phyloP scores from a whole-genome alignment of 2,113 vertebrate species.

The Athene cunicularia region DNA sequence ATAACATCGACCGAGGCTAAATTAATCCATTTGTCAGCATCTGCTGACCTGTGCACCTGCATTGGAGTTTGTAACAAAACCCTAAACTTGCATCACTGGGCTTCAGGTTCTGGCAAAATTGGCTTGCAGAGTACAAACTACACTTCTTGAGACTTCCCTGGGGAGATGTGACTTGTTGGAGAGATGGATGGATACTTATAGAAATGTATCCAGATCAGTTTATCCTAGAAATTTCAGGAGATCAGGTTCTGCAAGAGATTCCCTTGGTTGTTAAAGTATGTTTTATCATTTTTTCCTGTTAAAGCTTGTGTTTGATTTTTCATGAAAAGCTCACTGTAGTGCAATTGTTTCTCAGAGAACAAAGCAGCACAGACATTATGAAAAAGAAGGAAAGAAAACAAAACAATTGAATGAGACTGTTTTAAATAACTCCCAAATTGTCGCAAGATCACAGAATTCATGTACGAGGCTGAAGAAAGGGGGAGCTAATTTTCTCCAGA shows the following conservation, averaged over 20 bases:
- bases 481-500: constrained; percentile 37
- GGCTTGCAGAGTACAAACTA: background rate
- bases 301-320: background rate
- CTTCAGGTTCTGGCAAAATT: background rate
- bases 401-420: background rate
- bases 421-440: background rate
- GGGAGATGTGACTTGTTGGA: background rate
- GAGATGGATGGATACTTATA: background rate
- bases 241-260: background rate
- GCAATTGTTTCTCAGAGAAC: background rate
- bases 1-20: background rate
- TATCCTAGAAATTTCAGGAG: background rate
- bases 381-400: background rate
- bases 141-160: background rate
- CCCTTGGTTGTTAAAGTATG: background rate
- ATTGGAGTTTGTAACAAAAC: background rate
- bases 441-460: background rate
- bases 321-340: background rate
- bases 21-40: constrained; percentile 24
- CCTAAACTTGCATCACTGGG: background rate
- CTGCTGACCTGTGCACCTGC: constrained; percentile 26
- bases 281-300: background rate
- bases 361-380: background rate
- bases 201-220: background rate
- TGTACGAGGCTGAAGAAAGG: background rate